Conservation (phyloP, 35 echinoderm and acorn worm genomes). For the Heliocidaris tuberculata region DNA sequence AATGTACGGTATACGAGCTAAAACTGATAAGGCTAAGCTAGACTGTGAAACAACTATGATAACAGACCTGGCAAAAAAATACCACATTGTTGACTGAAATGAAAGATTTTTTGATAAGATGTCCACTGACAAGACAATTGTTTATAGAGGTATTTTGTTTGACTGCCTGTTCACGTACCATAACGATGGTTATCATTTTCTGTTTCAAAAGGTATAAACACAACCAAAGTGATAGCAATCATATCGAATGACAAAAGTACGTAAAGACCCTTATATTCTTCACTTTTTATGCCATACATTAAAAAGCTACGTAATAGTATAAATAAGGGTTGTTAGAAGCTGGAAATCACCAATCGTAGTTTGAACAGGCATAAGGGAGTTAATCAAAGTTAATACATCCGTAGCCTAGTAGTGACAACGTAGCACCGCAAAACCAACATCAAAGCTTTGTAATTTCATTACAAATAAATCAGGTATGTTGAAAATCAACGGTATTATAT, state of each 20-base stretch:
- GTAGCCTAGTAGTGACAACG: not conserved
- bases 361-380: not conserved
- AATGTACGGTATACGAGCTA: not conserved
- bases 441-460: not conserved
- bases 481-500: too few relatives aligned
- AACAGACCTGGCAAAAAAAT: not conserved
- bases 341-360: not conserved
- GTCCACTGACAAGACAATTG: not conserved
- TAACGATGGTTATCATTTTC: not conserved
- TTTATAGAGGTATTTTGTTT: not conserved
- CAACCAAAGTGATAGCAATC: not conserved
- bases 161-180: not conserved
- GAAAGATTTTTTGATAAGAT: not conserved
- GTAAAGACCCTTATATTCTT: not conserved
- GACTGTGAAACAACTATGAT: not conserved
- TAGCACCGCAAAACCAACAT: not conserved
- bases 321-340: not conserved
- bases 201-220: not conserved
- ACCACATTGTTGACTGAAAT: not conserved
- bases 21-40: not conserved
- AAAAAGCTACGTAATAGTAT: not conserved
- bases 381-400: not conserved
- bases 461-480: not conserved
- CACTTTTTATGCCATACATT: not conserved
- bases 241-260: not conserved